phyloP scores from a whole-genome alignment of 2,888 invertebrate species.

The Andrena trimmerana region DNA sequence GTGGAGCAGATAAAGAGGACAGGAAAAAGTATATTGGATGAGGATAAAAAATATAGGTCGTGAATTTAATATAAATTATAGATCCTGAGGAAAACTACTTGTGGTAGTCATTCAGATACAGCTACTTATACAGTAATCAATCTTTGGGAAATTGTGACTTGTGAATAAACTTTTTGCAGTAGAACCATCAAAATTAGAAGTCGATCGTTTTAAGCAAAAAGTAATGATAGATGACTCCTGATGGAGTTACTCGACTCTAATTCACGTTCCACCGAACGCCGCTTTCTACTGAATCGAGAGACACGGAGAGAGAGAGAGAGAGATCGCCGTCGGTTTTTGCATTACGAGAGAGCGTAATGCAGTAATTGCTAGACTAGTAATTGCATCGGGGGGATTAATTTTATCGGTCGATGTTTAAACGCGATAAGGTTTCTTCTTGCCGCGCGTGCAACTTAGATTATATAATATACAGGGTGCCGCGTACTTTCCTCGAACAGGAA shows the following conservation, averaged over 20 bases:
- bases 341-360: conserved; percentile 27
- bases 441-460: conserved; percentile 11
- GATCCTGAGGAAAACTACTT: no score
- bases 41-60: no score
- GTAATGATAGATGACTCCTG: not conserved
- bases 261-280: not conserved
- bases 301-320: not conserved
- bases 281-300: conserved; percentile 36
- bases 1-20: no score
- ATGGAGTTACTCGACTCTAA: not conserved
- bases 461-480: conserved; percentile 28
- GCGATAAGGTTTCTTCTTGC: conserved; percentile 22
- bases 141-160: no score
- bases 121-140: no score
- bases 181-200: not conserved
- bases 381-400: conserved; percentile 42
- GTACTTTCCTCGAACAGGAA: conserved; percentile 28
- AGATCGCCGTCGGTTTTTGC: conserved; percentile 18
- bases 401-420: conserved; percentile 33
- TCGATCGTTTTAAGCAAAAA: not conserved
- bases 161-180: not conserved
- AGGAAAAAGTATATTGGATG: no score
- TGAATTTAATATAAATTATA: no score
- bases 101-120: no score
- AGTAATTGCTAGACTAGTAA: conserved; percentile 42